Evolutionary conservation across 2,888 invertebrate species (phyloP), one percentile per base, ranked within the genome.

Genomic region (Crioceris asparagi): DNA sequence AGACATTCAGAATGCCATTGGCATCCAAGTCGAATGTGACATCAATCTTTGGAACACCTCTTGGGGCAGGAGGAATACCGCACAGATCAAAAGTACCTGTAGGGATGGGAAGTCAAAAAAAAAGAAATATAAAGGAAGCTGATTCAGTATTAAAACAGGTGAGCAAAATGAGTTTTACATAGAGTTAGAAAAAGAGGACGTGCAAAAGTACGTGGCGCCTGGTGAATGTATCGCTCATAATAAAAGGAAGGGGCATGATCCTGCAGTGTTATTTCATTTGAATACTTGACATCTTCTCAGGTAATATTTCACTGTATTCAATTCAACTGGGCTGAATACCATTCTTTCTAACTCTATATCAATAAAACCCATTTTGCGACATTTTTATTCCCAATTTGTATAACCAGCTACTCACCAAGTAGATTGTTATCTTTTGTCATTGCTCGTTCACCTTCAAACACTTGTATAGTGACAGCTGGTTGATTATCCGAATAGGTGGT

Each of bases 341-440:
- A n/a, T 21, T 21, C 10, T 21, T 10, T 21, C 21, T 21, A 21
- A 10, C 6, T 21, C 6, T 6, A 21, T 6, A 21, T 7, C 21
- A 21, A 10, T 21, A 6, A 21, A 21, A 7, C 10, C 10, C 21
- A 7, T 10, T 21, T 10, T 21, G 21, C 6, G 10, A 21, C 6
- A 7, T 7, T 21, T 21, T 7, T 7, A 21, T 7, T 10, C 7
- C 10, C 21, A 21, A 21, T 7, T 7, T 21, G 21, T 21, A 21
- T 27, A n/a, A n/a, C n/a, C n/a, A n/a, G n/a, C n/a, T n/a, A 6
- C n/a, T 81, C 84, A 30, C 86, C 85, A 33, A 88, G 61, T 2
- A 84, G 65, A 55, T 92, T 88, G 60, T 92, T 92, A 57, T 92
- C 90, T 60, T 77, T 87, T 6, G 91, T 91, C 85, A 90, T 82